Evolutionary conservation across 2,888 invertebrate genomes (phyloP).

Genomic region (Ernsta delagoae): DNA sequence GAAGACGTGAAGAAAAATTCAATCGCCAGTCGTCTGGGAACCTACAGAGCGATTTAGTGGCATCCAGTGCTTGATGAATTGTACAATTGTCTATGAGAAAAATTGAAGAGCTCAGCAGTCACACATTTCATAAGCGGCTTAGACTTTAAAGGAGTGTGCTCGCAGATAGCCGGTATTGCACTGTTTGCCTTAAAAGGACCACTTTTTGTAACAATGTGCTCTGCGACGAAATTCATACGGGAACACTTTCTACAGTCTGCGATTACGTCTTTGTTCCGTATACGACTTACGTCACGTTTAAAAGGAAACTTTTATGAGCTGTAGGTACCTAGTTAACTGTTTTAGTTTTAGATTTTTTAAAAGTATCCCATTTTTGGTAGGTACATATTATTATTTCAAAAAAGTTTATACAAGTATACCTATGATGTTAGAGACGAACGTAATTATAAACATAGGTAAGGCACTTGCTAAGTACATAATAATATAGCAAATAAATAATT

Average conservation of each 20-base stretch:
- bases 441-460: too few relatives aligned
- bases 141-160: constrained; percentile 71
- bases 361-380: too few relatives aligned
- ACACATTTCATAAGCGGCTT: constrained; percentile 75
- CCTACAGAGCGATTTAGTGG: constrained; percentile 41
- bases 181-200: constrained; percentile 63
- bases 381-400: too few relatives aligned
- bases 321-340: too few relatives aligned
- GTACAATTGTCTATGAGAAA: constrained; percentile 68
- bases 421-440: too few relatives aligned
- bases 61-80: constrained; percentile 49
- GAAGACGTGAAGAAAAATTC: constrained; percentile 45
- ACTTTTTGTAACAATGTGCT: constrained; percentile 69
- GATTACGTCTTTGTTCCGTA: constrained; percentile 41
- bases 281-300: neutral
- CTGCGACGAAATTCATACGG: constrained; percentile 52
- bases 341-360: too few relatives aligned
- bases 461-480: too few relatives aligned
- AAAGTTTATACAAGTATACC: too few relatives aligned
- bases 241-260: constrained; percentile 60
- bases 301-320: neutral
- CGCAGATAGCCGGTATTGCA: constrained; percentile 67
- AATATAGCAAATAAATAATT: too few relatives aligned
- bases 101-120: constrained; percentile 56
- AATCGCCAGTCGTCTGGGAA: constrained; percentile 43